Conservation (phyloP, 2,113 vertebrate genomes). For the Prochilodus magdalenae region DNA sequence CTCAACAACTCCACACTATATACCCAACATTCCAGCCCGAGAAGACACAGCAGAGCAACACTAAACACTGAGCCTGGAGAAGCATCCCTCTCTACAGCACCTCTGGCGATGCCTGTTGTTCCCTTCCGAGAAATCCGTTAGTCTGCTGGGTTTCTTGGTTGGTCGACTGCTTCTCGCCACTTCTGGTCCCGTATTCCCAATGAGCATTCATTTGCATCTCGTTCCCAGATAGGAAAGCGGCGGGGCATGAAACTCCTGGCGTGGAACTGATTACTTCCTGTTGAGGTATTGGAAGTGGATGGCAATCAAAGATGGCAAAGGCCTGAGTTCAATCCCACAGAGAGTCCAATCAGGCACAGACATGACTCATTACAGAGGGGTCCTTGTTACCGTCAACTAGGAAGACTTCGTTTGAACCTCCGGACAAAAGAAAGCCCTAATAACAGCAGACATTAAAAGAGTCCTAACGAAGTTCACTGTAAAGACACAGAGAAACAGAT, state of each 20-base stretch:
- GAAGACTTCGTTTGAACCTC: conserved; percentile 47
- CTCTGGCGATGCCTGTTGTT: conserved; percentile 61
- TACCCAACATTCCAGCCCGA: neutral
- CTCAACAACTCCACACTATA: conserved; percentile 2
- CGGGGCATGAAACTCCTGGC: conserved; percentile 67
- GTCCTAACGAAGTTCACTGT: neutral
- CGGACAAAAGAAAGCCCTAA: conserved; percentile 44
- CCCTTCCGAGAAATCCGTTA: conserved; percentile 71
- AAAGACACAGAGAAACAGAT: neutral
- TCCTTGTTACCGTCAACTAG: conserved; percentile 53
- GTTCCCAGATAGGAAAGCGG: conserved; percentile 65
- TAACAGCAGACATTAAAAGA: neutral
- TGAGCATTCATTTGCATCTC: conserved; percentile 75
- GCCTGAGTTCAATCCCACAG: conserved; percentile 39
- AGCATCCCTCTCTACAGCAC: conserved; percentile 59
- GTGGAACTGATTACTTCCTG: conserved; percentile 69
- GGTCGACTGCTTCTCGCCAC: conserved; percentile 61
- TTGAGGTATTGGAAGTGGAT: conserved; percentile 51
- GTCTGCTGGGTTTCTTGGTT: conserved; percentile 65
- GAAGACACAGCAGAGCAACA: conserved; percentile 31
- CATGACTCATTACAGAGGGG: conserved; percentile 44
- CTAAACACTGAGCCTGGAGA: conserved; percentile 47
- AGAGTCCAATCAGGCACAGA: conserved; percentile 48
- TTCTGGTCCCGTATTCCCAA: conserved; percentile 61
- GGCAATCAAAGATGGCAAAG: conserved; percentile 40